Evolutionary conservation across 2,888 invertebrate genomes (phyloP), one percentile per base, ranked within the genome.

Genomic region (Amiota communis): DNA sequence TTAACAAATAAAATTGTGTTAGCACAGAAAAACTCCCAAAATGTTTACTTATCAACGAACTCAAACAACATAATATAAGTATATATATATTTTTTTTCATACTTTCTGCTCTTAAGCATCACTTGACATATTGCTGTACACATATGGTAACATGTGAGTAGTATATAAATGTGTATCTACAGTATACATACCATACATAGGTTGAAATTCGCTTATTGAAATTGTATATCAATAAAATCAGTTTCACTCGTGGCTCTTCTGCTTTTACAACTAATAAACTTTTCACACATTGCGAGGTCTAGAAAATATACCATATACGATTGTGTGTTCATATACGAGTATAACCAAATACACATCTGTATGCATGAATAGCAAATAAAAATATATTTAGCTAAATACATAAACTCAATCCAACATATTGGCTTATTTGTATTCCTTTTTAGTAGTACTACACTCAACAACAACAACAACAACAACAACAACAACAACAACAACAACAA

Each of bases 31-130:
- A 36, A 36, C 63, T 71, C 51, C 64, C 63, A 36, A 63, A 71
- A 71, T 57, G 63, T 71, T 63, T 71, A 71, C 63, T 71, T 71
- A 63, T 53, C 46, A 71, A 64, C 36, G 8, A 36, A 36, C 36
- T 36, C 6, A 36, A 36, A 36, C 3, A 36, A 36, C 36, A 36
- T 36, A 36, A n/a, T n/a, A n/a, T n/a, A n/a, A n/a, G n/a, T n/a
- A n/a, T n/a, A n/a, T n/a, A n/a, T n/a, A n/a, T n/a, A n/a, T n/a
- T 36, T 36, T 36, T 36, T 63, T 71, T 63, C 23, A 53, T 71
- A 57, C 48, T 57, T 48, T 70, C 47, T 57, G 70, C 70, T 47
- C 70, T 56, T 63, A 51, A 68, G 67, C 53, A 53, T 36, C 36
- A 36, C 36, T 36, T 36, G 36, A 36, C 36, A 36, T 36, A 36